Conservation (phyloP, 2,888 invertebrate genomes). For the Salpingus planirostris region DNA sequence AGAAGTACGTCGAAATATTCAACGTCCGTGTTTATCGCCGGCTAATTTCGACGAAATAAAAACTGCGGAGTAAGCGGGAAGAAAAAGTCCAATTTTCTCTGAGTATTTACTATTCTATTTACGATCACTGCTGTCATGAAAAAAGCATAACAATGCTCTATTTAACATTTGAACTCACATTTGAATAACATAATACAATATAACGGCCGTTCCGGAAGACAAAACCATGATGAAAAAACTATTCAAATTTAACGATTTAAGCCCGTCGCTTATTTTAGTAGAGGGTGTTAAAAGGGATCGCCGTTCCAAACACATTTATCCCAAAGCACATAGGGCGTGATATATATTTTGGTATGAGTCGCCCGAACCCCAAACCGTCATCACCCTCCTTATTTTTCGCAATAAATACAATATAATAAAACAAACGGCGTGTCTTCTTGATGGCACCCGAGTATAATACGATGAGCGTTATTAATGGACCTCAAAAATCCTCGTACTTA, state of each 20-base stretch:
- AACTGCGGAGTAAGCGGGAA: constrained; percentile 4
- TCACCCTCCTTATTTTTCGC: not conserved
- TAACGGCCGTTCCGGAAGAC: constrained; percentile 14
- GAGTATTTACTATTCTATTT: constrained; percentile 16
- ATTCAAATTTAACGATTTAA: constrained; percentile 29
- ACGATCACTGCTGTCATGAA: constrained; percentile 15
- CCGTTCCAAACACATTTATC: constrained; percentile 22
- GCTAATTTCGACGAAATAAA: constrained; percentile 8
- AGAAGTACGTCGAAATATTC: too few relatives aligned
- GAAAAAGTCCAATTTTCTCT: constrained; percentile 14
- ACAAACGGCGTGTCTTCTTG: constrained; percentile 23
- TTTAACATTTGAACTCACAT: constrained; percentile 15
- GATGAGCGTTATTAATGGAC: constrained; percentile 34
- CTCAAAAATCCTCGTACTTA: constrained; percentile 21
- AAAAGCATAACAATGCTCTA: constrained; percentile 15
- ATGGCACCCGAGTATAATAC: constrained; percentile 25
- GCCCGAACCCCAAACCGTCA: too few relatives aligned
- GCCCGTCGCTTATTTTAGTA: constrained; percentile 23
- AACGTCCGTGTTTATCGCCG: constrained; percentile 7
- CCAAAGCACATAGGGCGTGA: constrained; percentile 3
- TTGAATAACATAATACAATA: constrained; percentile 21
- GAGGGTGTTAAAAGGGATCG: constrained; percentile 25
- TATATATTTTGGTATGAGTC: too few relatives aligned
- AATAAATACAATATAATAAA: constrained; percentile 15
- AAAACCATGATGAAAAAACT: constrained; percentile 20